These are phyloP conservation scores for Neotoxoptera formosana DNA, from an alignment of 1,140 invertebrate species.

Conservation along the genomic window DNA sequence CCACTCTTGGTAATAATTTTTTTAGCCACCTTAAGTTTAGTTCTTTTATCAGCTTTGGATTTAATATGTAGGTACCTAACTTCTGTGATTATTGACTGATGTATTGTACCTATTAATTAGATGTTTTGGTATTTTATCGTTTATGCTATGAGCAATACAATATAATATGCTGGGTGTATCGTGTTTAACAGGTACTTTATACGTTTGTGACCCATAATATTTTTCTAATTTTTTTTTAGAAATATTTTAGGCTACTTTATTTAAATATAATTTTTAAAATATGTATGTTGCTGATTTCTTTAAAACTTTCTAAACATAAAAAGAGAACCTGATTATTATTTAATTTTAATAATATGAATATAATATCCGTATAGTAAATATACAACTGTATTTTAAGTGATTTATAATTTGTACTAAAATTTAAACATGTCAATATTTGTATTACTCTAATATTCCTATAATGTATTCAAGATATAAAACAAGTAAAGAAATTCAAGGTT, in stretches of 20 bases:
- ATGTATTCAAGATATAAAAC: not conserved
- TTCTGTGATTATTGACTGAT: not conserved
- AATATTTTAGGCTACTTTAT: not conserved
- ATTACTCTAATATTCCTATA: not conserved
- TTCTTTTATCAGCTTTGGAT: not conserved
- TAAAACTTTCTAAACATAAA: not conserved
- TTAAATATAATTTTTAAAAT: conserved; percentile 3
- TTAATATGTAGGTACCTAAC: not conserved
- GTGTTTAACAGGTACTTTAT: not conserved
- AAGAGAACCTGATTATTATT: not conserved
- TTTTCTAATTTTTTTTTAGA: not conserved
- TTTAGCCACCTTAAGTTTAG: not conserved
- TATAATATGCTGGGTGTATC: not conserved
- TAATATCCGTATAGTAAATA: not conserved
- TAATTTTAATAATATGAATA: not conserved
- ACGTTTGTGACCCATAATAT: not conserved
- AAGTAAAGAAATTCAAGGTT: not conserved
- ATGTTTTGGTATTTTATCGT: too few relatives aligned
- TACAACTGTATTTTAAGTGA: not conserved
- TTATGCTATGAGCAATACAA: not conserved
- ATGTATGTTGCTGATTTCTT: not conserved
- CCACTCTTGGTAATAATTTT: not conserved
- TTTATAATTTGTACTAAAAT: not conserved
- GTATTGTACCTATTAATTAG: too few relatives aligned
- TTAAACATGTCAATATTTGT: not conserved